phyloP scores from a whole-genome alignment of 2,888 invertebrate genomes.

The Lepidocyrtoides sp. region DNA sequence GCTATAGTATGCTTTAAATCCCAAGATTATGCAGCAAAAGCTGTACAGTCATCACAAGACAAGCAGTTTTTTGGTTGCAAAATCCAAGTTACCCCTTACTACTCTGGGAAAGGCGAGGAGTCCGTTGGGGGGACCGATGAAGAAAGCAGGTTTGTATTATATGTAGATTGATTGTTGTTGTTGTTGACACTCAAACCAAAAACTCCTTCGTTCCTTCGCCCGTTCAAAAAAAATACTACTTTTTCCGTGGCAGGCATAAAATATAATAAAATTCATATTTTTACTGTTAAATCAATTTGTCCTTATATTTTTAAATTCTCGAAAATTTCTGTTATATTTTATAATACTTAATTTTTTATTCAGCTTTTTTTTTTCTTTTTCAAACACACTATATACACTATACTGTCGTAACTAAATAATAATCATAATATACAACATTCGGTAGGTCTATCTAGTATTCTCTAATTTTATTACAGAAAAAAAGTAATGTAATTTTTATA shows the following conservation, averaged over 20 bases:
- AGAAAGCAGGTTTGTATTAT: conserved; percentile 83
- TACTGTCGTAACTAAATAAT: not conserved
- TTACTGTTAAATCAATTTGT: not conserved
- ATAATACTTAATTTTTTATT: not conserved
- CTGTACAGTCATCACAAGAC: conserved; percentile 97
- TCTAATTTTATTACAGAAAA: too few species aligned
- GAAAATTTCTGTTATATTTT: not conserved
- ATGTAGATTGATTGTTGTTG: conserved; percentile 53
- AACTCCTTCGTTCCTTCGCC: not conserved
- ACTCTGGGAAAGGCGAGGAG: conserved; percentile 84
- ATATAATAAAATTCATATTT: not conserved
- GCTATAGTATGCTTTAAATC: conserved; percentile 98
- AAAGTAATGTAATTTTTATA: conserved; percentile 23
- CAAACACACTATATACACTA: not conserved
- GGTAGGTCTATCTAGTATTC: not conserved
- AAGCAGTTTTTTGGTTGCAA: conserved; percentile 99
- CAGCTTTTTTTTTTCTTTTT: too few species aligned
- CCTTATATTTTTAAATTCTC: not conserved
- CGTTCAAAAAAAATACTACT: conserved; percentile 5
- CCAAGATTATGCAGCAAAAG: conserved; percentile 98
- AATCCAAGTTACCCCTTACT: conserved; percentile 97
- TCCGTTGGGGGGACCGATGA: conserved; percentile 83
- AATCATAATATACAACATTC: conserved; percentile 2
- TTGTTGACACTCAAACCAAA: conserved; percentile 27
- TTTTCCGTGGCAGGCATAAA: not conserved